phyloP scores from a whole-genome alignment of 2,888 invertebrate genomes.

The Euzetes globulus region DNA sequence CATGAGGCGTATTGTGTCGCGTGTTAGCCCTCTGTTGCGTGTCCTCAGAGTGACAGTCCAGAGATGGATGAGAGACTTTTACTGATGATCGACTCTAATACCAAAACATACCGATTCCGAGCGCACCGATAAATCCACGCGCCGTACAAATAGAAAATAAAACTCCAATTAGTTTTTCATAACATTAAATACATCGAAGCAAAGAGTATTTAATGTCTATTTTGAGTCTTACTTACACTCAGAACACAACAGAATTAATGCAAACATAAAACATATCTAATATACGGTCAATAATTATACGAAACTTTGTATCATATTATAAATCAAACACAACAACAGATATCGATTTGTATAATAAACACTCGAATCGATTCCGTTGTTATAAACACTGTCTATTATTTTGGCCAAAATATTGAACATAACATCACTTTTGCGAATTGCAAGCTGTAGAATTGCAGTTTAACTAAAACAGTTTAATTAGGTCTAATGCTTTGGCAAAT shows the following conservation, averaged over 20 bases:
- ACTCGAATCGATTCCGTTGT: neutral
- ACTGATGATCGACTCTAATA: neutral
- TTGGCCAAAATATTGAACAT: too few relatives aligned
- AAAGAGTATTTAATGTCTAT: neutral
- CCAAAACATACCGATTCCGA: neutral
- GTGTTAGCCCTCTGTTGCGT: constrained; percentile 1
- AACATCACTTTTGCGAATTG: too few relatives aligned
- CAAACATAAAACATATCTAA: neutral
- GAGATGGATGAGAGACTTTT: constrained; percentile 9
- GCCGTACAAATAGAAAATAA: constrained; percentile 14
- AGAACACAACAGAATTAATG: neutral
- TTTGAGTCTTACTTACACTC: neutral
- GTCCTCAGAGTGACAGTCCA: neutral
- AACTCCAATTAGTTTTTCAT: constrained; percentile 2
- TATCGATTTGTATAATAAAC: neutral
- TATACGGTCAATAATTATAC: neutral
- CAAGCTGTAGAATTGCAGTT: too few relatives aligned
- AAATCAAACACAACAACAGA: neutral
- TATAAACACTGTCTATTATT: neutral
- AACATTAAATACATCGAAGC: constrained; percentile 9
- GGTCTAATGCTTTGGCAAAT: too few relatives aligned
- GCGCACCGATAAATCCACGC: neutral
- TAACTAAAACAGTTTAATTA: too few relatives aligned
- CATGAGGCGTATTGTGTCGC: neutral
- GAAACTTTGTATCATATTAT: neutral